Evolutionary conservation across 2,888 invertebrate genomes (phyloP).

Genomic region (Eurois occulta): DNA sequence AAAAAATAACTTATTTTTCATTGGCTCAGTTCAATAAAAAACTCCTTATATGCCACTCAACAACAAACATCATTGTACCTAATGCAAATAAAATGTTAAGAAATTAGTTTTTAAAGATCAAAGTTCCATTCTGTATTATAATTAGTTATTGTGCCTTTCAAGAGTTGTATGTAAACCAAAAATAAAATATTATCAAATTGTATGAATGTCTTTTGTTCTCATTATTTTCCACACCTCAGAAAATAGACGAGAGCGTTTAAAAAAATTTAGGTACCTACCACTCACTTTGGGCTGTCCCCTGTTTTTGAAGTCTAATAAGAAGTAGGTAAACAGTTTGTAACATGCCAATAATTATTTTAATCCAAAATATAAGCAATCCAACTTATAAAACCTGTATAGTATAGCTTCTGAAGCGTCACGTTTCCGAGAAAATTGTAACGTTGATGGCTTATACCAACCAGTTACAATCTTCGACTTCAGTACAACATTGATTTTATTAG

Average conservation of each 20-base stretch:
- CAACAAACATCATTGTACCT: conserved; percentile 19
- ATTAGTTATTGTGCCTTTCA: conserved; percentile 67
- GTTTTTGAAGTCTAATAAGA: not conserved
- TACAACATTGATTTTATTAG: too few relatives aligned
- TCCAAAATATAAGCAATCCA: not conserved
- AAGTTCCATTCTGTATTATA: conserved; percentile 64
- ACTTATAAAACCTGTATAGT: too few relatives aligned
- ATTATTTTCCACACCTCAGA: conserved; percentile 8
- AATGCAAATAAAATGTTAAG: conserved; percentile 39
- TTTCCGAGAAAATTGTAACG: too few relatives aligned
- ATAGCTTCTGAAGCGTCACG: too few relatives aligned
- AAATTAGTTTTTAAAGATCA: conserved; percentile 52
- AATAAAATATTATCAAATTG: conserved; percentile 63
- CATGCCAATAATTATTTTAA: not conserved
- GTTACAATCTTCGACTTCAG: not conserved
- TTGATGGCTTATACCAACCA: not conserved
- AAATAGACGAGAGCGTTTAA: not conserved
- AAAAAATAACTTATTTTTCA: not conserved
- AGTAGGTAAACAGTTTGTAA: not conserved
- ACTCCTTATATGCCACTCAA: conserved; percentile 12
- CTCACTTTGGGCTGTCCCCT: not conserved
- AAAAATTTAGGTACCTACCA: not conserved
- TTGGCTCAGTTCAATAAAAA: conserved; percentile 10
- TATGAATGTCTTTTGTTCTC: conserved; percentile 28
- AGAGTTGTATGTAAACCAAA: conserved; percentile 69